Conservation (phyloP, 1,140 invertebrate genomes). For the Drosophila prosaltans region DNA sequence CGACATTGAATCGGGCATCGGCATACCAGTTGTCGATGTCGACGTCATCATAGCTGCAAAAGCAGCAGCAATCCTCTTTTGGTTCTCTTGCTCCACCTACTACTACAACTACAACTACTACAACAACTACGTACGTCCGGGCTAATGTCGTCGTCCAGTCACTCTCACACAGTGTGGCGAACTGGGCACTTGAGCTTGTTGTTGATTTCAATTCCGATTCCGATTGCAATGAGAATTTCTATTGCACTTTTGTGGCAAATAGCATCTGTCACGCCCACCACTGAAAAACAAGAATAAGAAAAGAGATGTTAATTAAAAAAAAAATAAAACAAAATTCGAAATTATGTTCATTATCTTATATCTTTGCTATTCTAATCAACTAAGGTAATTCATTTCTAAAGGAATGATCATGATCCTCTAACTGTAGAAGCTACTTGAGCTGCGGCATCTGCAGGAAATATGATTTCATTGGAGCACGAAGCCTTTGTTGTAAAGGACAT, state of each 20-base stretch:
- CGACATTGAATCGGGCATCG: slow-evolving; percentile 17
- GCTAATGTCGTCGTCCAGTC: not conserved
- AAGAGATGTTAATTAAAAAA: slow-evolving; percentile 11
- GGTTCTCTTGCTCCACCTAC: not conserved
- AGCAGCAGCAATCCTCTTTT: not conserved
- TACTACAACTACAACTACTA: not conserved
- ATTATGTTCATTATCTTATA: not conserved
- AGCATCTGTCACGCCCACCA: slow-evolving; percentile 33
- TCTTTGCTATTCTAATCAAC: too few relatives aligned
- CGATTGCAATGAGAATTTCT: slow-evolving; percentile 33
- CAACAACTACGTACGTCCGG: not conserved
- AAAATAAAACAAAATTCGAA: not conserved
- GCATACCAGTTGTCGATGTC: slow-evolving; percentile 32
- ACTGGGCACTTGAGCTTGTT: slow-evolving; percentile 41
- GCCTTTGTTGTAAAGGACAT: too few relatives aligned
- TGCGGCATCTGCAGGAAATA: too few relatives aligned
- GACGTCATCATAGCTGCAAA: slow-evolving; percentile 37
- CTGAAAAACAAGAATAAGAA: not conserved
- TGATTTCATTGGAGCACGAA: too few relatives aligned
- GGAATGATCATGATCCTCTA: too few relatives aligned
- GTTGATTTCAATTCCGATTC: slow-evolving; percentile 28
- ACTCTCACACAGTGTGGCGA: not conserved
- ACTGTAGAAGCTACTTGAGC: too few relatives aligned
- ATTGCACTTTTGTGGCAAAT: slow-evolving; percentile 44
- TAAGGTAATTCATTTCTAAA: too few relatives aligned